These are phyloP conservation scores for Anastrepha obliqua DNA, from an alignment of 1,140 invertebrate genomes.

Conservation along the genomic window DNA sequence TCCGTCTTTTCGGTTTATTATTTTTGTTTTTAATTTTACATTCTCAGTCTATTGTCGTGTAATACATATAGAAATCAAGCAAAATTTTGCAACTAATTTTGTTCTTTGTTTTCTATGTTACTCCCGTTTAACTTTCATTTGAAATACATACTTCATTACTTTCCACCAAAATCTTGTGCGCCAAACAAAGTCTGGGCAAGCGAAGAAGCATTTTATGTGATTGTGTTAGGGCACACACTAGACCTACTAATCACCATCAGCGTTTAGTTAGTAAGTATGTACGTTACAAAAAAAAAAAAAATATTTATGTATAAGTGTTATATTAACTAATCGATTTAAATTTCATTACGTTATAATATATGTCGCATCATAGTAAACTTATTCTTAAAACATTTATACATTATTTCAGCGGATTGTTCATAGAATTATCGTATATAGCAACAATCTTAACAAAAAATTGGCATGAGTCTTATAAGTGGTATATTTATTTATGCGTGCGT, in stretches of 20 bases:
- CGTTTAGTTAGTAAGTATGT: not conserved
- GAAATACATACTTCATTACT: not conserved
- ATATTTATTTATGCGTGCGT: not conserved
- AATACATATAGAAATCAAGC: conserved; percentile 33
- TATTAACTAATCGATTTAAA: not conserved
- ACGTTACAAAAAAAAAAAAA: not conserved
- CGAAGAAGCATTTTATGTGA: too few species aligned
- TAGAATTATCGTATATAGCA: not conserved
- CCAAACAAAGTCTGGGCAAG: too few species aligned
- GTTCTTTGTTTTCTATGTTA: not conserved
- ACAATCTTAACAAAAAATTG: not conserved
- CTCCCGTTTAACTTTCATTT: not conserved
- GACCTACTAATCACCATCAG: too few species aligned
- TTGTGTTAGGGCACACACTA: too few species aligned
- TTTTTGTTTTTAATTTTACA: not conserved
- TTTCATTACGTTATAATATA: not conserved
- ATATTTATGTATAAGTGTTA: not conserved
- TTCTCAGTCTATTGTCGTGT: conserved; percentile 57
- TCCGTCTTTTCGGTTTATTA: not conserved
- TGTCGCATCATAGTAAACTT: not conserved
- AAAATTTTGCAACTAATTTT: not conserved
- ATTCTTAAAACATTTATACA: not conserved
- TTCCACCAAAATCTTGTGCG: too few species aligned
- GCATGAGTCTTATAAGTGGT: not conserved
- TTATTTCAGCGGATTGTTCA: not conserved